Conservation (phyloP, 2,113 vertebrate genomes). For the Nyctereutes procyonoides region DNA sequence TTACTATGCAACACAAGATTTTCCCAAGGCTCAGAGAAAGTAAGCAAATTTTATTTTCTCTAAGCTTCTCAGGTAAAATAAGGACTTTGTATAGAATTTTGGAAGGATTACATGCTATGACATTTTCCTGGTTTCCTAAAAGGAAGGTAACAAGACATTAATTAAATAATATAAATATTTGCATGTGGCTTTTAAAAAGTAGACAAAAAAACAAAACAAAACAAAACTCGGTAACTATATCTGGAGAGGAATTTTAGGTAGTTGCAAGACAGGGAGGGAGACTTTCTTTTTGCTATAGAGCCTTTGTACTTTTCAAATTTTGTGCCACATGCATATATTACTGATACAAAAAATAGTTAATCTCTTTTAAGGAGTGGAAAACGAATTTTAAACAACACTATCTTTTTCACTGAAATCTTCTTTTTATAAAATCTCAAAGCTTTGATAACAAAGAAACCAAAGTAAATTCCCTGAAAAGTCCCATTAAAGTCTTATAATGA, state of each 20-base stretch:
- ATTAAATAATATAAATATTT: constrained; percentile 40
- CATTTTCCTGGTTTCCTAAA: background rate
- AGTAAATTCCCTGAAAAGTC: constrained; percentile 54
- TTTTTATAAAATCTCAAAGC: constrained; percentile 59
- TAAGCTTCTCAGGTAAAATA: background rate
- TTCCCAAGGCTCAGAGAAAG: background rate
- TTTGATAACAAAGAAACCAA: constrained; percentile 43
- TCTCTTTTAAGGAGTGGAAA: constrained; percentile 45
- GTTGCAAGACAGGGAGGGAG: background rate
- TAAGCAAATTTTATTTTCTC: background rate
- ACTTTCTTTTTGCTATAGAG: background rate
- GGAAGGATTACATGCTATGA: background rate
- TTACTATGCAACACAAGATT: background rate
- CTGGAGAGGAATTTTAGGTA: background rate
- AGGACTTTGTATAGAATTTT: background rate
- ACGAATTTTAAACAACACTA: constrained; percentile 60
- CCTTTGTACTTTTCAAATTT: constrained; percentile 43
- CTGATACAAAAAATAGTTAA: constrained; percentile 50
- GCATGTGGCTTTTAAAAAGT: background rate
- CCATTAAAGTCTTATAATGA: constrained; percentile 32
- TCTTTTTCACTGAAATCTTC: constrained; percentile 36
- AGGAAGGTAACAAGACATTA: background rate
- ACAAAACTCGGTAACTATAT: background rate
- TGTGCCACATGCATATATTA: constrained; percentile 19
- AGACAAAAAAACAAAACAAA: background rate